These are phyloP conservation scores for Sepiola atlantica DNA, from an alignment of 2,888 invertebrate genomes.

Conservation along the genomic window DNA sequence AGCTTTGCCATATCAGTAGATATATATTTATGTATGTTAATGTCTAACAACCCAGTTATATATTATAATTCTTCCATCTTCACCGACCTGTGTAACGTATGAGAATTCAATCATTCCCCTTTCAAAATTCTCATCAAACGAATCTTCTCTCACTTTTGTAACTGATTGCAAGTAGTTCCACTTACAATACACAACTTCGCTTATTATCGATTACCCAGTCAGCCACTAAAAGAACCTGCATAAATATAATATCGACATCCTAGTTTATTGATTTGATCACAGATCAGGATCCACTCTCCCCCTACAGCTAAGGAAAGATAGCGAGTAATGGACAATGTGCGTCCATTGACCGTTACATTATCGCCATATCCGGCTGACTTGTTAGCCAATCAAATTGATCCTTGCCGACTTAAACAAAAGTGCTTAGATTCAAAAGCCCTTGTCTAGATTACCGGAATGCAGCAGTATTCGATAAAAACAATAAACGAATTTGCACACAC, in stretches of 20 bases:
- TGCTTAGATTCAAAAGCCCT: too few species aligned
- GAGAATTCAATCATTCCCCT: background rate
- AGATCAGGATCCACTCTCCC: background rate
- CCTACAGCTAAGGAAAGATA: background rate
- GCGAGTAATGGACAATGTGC: background rate
- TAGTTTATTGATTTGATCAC: background rate
- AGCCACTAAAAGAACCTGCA: background rate
- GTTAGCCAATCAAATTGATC: background rate
- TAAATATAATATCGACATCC: background rate
- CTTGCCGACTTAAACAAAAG: background rate
- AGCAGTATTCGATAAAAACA: too few species aligned
- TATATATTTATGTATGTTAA: too few species aligned
- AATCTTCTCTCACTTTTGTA: background rate
- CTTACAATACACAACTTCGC: background rate
- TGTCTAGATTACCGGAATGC: too few species aligned
- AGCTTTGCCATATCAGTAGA: too few species aligned
- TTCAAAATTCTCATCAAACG: background rate
- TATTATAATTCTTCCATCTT: background rate
- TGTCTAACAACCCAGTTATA: too few species aligned
- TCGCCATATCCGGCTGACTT: slow-evolving; percentile 20
- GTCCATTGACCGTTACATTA: background rate
- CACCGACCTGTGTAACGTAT: background rate
- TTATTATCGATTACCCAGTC: background rate
- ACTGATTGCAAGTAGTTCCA: background rate
- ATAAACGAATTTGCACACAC: too few species aligned